Conservation (phyloP, 2,797 vertebrate genomes). For the Gymnodraco acuticeps region DNA sequence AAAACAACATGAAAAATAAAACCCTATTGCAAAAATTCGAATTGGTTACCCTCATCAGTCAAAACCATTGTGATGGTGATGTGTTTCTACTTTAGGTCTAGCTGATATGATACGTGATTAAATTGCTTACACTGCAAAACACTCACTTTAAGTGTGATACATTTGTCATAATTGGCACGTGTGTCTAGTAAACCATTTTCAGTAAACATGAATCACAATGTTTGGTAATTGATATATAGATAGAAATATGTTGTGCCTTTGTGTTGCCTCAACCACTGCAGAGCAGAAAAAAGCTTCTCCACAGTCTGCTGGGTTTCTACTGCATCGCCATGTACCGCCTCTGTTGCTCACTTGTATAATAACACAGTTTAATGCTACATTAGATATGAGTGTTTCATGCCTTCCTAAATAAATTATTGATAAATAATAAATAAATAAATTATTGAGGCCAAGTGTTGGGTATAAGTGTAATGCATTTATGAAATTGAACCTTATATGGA, state of each 20-base stretch:
- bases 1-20: constrained; percentile 43
- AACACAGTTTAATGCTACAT: constrained; percentile 20
- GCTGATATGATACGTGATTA: constrained; percentile 49
- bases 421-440: no score
- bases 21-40: constrained; percentile 11
- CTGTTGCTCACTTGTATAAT: constrained; percentile 19
- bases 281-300: constrained; percentile 22
- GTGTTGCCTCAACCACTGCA: constrained; percentile 3
- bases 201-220: constrained; percentile 59
- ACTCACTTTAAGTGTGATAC: constrained; percentile 38
- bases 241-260: constrained; percentile 24
- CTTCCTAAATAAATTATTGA: constrained; percentile 17
- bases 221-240: constrained; percentile 45
- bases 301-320: background rate
- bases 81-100: constrained; percentile 37
- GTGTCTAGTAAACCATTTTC: constrained; percentile 64
- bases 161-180: constrained; percentile 67
- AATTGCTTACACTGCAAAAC: constrained; percentile 49
- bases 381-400: constrained; percentile 25
- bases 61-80: constrained; percentile 10
- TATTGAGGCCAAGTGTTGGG: constrained; percentile 2
- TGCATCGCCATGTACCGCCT: constrained; percentile 2
- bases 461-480: constrained; percentile 13
- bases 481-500: background rate
- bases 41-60: constrained; percentile 33